A percentile compares a stretch with the other conserved stretches of the same genome.
Evolutionary conservation across 2,888 invertebrate genomes (phyloP).

Genomic region (Phanerotoma sp.): DNA sequence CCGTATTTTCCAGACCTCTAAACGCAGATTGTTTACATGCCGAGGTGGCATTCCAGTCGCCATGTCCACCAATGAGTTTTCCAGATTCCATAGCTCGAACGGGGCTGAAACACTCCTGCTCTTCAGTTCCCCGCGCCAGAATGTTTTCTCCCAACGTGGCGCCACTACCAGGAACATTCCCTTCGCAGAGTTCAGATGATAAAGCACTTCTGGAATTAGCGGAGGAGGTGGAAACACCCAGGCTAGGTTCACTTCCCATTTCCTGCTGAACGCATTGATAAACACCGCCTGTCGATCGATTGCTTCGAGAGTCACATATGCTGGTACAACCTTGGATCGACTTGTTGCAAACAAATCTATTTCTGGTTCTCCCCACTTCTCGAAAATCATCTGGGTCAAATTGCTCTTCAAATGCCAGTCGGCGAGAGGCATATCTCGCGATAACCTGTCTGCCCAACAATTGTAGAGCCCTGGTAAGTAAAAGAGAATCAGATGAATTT

Average conservation of each 20-base stretch:
- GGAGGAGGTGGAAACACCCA: conserved; percentile 45
- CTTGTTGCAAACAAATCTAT: conserved; percentile 17
- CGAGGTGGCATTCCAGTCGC: conserved; percentile 57
- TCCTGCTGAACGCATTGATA: conserved; percentile 38
- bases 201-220: conserved; percentile 34
- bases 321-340: neutral
- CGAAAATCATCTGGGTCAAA: neutral
- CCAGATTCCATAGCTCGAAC: conserved; percentile 34
- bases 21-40: neutral
- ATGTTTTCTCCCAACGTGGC: conserved; percentile 37
- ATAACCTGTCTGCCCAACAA: conserved; percentile 12
- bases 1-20: conserved; percentile 17
- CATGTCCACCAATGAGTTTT: neutral
- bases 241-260: conserved; percentile 33
- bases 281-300: conserved; percentile 21
- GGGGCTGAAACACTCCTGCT: conserved; percentile 55
- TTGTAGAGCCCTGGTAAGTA: conserved; percentile 10
- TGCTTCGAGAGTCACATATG: conserved; percentile 12
- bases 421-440: neutral
- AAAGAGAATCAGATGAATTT: neutral
- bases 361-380: conserved; percentile 3
- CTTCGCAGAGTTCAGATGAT: conserved; percentile 32
- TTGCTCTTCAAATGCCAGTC: conserved; percentile 10
- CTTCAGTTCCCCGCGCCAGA: conserved; percentile 35
- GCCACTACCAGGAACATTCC: conserved; percentile 39